These are phyloP conservation scores for Platichthys flesus DNA, from an alignment of 2,113 vertebrate species.

Conservation along the genomic window DNA sequence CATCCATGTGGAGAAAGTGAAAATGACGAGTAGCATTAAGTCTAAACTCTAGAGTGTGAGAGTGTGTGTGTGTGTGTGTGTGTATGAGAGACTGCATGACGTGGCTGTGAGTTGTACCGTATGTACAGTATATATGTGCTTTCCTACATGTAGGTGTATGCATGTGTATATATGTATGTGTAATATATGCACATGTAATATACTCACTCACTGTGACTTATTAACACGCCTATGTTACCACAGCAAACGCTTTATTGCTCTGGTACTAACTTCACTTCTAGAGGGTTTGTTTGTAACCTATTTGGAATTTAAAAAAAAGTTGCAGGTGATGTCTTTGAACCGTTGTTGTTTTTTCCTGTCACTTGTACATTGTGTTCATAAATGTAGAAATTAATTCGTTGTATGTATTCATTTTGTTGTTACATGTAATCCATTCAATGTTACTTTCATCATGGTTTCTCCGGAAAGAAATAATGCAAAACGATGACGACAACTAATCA, in stretches of 20 bases:
- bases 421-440: slow-evolving; percentile 47
- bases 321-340: slow-evolving; percentile 75
- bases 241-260: slow-evolving; percentile 69
- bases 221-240: slow-evolving; percentile 60
- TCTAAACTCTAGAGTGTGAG: slow-evolving; percentile 26
- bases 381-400: slow-evolving; percentile 60
- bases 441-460: slow-evolving; percentile 46
- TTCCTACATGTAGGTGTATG: slow-evolving; percentile 63
- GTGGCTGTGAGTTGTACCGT: slow-evolving; percentile 62
- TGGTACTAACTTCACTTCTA: slow-evolving; percentile 78
- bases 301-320: slow-evolving; percentile 70
- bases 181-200: slow-evolving; percentile 71
- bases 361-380: slow-evolving; percentile 77
- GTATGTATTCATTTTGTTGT: slow-evolving; percentile 62
- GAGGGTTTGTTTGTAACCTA: slow-evolving; percentile 76
- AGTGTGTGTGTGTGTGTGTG: slow-evolving; percentile 61
- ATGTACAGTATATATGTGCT: slow-evolving; percentile 68
- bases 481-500: slow-evolving; percentile 16
- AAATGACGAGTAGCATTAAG: slow-evolving; percentile 40
- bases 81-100: slow-evolving; percentile 70
- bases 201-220: slow-evolving; percentile 74
- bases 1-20: slow-evolving; percentile 37
- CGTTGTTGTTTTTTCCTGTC: slow-evolving; percentile 79
- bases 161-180: slow-evolving; percentile 49
- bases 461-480: neutral